Conservation (phyloP, 2,113 vertebrate species). For the Nanorana parkeri region DNA sequence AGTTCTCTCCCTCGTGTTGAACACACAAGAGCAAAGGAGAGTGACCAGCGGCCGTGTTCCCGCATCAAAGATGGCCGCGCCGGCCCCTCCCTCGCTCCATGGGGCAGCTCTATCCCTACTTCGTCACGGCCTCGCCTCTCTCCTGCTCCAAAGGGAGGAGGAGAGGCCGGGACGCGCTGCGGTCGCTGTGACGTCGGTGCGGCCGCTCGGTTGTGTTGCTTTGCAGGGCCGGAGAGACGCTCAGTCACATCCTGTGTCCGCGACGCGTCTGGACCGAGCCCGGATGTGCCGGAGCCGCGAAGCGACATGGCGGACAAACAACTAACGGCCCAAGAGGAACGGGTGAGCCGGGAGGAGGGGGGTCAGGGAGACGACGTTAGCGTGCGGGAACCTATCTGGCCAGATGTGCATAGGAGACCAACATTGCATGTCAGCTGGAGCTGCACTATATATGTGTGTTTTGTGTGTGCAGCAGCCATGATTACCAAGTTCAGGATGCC, state of each 20-base stretch:
- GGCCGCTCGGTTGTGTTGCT: conserved; percentile 28
- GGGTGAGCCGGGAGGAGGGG: conserved; percentile 29
- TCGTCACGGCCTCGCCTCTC: conserved; percentile 55
- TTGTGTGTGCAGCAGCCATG: too few species aligned
- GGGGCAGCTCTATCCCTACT: not conserved
- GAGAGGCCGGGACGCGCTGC: conserved; percentile 23
- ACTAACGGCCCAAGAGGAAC: conserved; percentile 54
- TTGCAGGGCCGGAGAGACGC: conserved; percentile 44
- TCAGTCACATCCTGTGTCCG: not conserved
- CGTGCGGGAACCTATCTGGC: too few species aligned
- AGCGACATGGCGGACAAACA: conserved; percentile 55
- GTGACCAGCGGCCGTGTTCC: conserved; percentile 9
- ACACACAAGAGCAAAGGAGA: too few species aligned
- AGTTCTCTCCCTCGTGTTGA: too few species aligned
- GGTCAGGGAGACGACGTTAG: not conserved
- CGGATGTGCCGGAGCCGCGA: conserved; percentile 48
- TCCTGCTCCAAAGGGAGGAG: conserved; percentile 53
- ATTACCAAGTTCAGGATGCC: too few species aligned
- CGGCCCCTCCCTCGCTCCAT: conserved; percentile 27
- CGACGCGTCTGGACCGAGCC: not conserved
- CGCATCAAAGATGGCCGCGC: conserved; percentile 48
- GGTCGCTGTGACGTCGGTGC: conserved; percentile 44
- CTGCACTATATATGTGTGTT: too few species aligned
- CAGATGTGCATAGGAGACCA: too few species aligned
- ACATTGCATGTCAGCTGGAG: too few species aligned